Base-by-base conservation (phyloP, 2,888 invertebrate genomes). In the Pseudococcus longispinus region DNA sequence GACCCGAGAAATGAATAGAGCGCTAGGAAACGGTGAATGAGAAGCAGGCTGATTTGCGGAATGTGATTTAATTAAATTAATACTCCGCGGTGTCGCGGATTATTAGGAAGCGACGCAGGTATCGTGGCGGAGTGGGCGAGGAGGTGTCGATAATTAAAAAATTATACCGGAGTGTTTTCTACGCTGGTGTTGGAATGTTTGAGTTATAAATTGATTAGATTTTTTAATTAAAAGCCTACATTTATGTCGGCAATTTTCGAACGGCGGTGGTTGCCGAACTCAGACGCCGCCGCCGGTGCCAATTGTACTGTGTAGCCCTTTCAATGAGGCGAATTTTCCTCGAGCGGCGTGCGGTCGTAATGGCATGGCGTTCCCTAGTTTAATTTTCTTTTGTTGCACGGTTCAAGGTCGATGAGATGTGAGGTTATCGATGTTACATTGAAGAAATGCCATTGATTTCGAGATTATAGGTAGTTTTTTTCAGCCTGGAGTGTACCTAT, bases 1-100 rank as follows among this genome's bases (percentile, higher is more conserved):
- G 44, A 15, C 3, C 3, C 2, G 18, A 51, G 77, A 80, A 29
- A n/a, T 70, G 70, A 70, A 42, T 42, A 80, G 77, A 77, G 77
- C 15, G 29, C 74, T 42, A 70, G 70, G 29, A 70, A 70, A 37
- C 5, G 29, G 70, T 70, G 32, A 70, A 70, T 80, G 77, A 80
- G 42, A 9, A 37, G 37, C 37, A 9, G 37, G 42, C 77, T 42
- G 77, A 80, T 80, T 80, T 42, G 37, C 37, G 77, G 77, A 80
- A 80, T 80, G 77, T 42, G 77, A 80, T 77, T 77, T 77, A 77
- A 77, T 77, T 77, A 77, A 77, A 77, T 80, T 80, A 80, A 80
- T 42, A 29, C 70, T 70, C 70, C 70, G 70, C 70, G 70, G 70
- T 70, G 42, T 80, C 77, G 32, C 18, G 42, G 42, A 80, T 42